Percentiles rank a stretch among this genome's conserved stretches.
Conservation (phyloP, 2,113 vertebrate genomes). For the Tychaedon coryphoeus region DNA sequence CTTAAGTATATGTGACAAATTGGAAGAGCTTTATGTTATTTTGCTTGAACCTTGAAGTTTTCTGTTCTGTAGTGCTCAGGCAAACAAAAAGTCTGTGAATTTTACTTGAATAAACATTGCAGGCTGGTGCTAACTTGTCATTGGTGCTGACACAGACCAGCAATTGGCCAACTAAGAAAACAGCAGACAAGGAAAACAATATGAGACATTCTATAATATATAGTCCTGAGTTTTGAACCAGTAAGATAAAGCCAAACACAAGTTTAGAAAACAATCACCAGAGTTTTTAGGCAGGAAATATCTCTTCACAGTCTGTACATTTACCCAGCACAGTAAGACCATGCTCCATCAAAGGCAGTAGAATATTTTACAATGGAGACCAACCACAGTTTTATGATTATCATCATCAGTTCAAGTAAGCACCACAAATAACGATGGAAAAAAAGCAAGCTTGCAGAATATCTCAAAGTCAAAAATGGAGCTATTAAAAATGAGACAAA, state of each 20-base stretch:
- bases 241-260: background rate
- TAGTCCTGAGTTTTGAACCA: background rate
- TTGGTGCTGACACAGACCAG: slow-evolving; percentile 16
- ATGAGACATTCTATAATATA: background rate
- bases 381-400: background rate
- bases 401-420: background rate
- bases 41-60: background rate
- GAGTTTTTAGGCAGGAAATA: background rate
- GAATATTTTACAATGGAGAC: background rate
- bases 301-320: background rate
- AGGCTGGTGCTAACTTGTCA: slow-evolving; percentile 44
- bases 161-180: slow-evolving; percentile 17
- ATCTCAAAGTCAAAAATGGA: background rate
- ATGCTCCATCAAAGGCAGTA: background rate
- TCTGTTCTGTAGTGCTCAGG: slow-evolving; percentile 4
- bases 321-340: background rate
- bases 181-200: slow-evolving; percentile 35
- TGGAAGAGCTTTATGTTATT: background rate
- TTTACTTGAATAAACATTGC: slow-evolving; percentile 40
- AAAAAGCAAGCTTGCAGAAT: slow-evolving; percentile 7
- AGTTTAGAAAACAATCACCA: background rate
- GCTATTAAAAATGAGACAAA: background rate
- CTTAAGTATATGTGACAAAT: background rate
- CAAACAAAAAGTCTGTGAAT: slow-evolving; percentile 41
- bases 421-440: background rate